Evolutionary conservation across 1,140 invertebrate species (phyloP).

Genomic region (Phthorimaea operculella): DNA sequence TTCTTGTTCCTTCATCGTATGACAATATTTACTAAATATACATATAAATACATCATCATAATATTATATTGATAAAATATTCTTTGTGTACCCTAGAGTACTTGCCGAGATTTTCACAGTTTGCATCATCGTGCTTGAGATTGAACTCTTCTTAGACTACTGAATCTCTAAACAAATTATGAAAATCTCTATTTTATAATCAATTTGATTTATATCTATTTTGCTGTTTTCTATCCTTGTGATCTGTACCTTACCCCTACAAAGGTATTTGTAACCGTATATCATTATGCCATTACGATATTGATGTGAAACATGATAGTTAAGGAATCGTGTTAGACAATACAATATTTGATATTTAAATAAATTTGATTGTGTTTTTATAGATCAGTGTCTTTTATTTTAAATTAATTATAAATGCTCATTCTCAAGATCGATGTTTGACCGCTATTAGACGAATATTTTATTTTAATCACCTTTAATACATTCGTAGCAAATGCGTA

Average conservation of each 20-base stretch:
- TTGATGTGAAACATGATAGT: slow-evolving; percentile 66
- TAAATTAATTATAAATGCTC: too few relatives aligned
- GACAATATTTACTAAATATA: too few relatives aligned
- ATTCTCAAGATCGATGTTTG: too few relatives aligned
- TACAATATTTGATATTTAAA: slow-evolving; percentile 69
- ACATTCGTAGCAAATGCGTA: too few relatives aligned
- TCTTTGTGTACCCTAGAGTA: background rate
- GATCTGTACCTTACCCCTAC: slow-evolving; percentile 37
- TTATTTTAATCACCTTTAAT: too few relatives aligned
- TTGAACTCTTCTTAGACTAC: too few relatives aligned
- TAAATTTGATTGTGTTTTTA: slow-evolving; percentile 68
- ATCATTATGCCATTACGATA: slow-evolving; percentile 51
- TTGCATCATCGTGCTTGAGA: too few relatives aligned
- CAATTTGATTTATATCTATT: background rate
- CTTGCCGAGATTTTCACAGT: too few relatives aligned
- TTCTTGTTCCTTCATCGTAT: slow-evolving; percentile 60
- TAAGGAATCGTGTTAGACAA: slow-evolving; percentile 67
- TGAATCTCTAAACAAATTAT: too few relatives aligned
- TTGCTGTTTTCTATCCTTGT: slow-evolving; percentile 22
- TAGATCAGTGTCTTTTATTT: slow-evolving; percentile 38
- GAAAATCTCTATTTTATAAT: too few relatives aligned
- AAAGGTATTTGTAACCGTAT: slow-evolving; percentile 55
- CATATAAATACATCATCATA: slow-evolving; percentile 4
- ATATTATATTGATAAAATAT: background rate
- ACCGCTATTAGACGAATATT: too few relatives aligned